Base-by-base conservation (phyloP, 2,113 vertebrate species). In the Morone saxatilis region DNA sequence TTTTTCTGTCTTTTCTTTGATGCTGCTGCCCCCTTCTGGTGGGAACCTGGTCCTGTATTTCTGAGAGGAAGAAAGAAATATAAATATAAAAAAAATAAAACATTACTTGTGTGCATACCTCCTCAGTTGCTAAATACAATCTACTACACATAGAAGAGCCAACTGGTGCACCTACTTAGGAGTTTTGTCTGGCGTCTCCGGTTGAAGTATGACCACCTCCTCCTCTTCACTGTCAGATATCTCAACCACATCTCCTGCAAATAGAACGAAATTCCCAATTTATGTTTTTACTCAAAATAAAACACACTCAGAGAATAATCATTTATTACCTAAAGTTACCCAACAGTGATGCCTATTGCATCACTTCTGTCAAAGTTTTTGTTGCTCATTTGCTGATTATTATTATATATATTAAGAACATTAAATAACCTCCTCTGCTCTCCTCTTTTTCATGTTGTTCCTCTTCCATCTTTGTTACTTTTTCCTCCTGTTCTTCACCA, bases 221-320 rank as follows among this genome's bases (percentile, higher is more conserved):
- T 99, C 98, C 72, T 99, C 98, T 89, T 99, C 98, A 2, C 96
- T 99, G 88, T 99, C 98, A 0, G 97, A 98, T 78, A 99, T 91
- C 4, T 97, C 91, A 36, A 98, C 95, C 51, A 96, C 93, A n/a
- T 96, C 95, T 88, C 77, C 97, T 97, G 53, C 7, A 87, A 80
- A 45, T 47, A 2, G 53, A 72, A 68, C 76, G 4, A 67, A 71
- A 48, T 7, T 36, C 40, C 9, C 36, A 1, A 10, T 67, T 47
- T 3, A 20, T 59, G 12, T 19, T 59, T 53, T 11, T 56, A 14
- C 40, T 47, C 4, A 79, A 43, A 60, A 45, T 4, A 14, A 54
- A 79, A 51, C 11, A 48, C 13, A 54, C 13, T 48, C 14, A 45
- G 17, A 38, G 20, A 59, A 14, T 16, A 6, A 50, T 31, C 31